Conservation (phyloP, 2,113 vertebrate species). For the Anthoscopus minutus region DNA sequence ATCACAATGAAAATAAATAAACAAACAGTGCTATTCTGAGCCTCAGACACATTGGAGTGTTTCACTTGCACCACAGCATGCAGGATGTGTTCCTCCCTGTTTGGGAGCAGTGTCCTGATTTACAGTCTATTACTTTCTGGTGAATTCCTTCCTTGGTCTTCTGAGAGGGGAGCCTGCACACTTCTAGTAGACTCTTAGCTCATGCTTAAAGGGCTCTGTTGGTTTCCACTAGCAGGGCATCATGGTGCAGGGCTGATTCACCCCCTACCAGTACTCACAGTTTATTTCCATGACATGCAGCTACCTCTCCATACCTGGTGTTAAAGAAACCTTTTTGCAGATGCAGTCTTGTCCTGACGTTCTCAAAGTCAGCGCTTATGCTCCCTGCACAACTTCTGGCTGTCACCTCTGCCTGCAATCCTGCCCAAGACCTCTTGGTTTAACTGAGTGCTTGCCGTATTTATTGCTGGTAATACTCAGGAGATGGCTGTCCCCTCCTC, state of each 20-base stretch:
- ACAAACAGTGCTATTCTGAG: constrained; percentile 16
- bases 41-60: background rate
- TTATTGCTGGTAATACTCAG: background rate
- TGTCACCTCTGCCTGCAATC: background rate
- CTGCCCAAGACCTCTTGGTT: background rate
- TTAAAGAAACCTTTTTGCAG: background rate
- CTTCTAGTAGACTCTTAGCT: background rate
- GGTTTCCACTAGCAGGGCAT: background rate
- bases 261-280: background rate
- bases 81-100: background rate
- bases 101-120: background rate
- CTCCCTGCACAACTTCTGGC: background rate
- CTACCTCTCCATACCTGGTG: background rate
- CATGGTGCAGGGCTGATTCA: background rate
- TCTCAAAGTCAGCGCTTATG: background rate
- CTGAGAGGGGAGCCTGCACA: background rate
- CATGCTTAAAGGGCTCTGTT: background rate
- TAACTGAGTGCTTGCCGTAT: background rate
- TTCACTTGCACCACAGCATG: background rate
- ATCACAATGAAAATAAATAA: constrained; percentile 43
- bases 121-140: background rate
- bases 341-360: background rate
- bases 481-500: background rate
- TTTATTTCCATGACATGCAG: background rate
- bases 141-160: background rate